Conservation (phyloP, 2,797 vertebrate genomes). For the Urocyon cinereoargenteus region DNA sequence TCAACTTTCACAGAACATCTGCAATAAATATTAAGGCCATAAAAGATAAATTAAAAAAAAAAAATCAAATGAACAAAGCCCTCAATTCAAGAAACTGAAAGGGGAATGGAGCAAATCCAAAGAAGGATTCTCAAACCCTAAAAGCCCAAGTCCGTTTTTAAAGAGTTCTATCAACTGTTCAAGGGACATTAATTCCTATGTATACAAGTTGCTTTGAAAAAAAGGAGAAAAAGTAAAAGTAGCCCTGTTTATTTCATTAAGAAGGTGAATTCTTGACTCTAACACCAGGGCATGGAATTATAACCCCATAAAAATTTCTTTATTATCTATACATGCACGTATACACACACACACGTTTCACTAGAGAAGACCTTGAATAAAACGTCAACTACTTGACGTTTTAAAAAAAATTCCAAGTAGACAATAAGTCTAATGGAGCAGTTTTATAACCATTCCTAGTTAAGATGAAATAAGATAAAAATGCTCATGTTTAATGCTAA, state of each 20-base stretch:
- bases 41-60: not conserved
- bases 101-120: not conserved
- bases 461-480: constrained; percentile 14
- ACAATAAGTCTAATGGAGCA: not conserved
- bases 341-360: not conserved
- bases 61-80: constrained; percentile 30
- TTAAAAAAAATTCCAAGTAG: not conserved
- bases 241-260: not conserved
- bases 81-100: constrained; percentile 8
- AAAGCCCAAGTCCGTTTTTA: constrained; percentile 37
- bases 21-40: not conserved
- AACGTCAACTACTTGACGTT: not conserved
- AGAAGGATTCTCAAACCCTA: not conserved
- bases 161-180: constrained; percentile 7
- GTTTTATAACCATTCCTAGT: not conserved
- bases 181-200: not conserved
- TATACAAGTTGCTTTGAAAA: not conserved
- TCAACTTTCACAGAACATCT: not conserved
- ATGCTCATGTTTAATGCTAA: not conserved
- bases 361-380: not conserved
- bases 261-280: not conserved
- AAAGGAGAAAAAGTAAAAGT: not conserved
- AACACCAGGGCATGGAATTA: not conserved
- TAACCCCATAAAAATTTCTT: not conserved
- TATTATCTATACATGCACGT: not conserved